Percentiles rank a stretch among this genome's conserved stretches.
Evolutionary conservation across 2,113 vertebrate species (phyloP).

Genomic region (Circaetus cinerascens): DNA sequence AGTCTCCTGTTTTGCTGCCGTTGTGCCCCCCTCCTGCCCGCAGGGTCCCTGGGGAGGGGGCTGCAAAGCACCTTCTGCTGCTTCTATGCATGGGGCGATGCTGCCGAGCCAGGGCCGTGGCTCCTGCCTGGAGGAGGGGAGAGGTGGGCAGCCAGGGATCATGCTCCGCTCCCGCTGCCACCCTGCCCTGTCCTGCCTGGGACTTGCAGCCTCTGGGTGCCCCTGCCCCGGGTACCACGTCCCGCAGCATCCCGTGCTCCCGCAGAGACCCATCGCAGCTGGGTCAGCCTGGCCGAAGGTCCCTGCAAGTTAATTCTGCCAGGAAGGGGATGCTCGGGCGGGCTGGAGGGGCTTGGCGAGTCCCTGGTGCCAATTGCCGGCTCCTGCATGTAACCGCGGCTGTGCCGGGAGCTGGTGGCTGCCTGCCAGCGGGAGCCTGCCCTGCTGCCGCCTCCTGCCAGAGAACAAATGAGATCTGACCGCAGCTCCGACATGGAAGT

Average conservation of each 20-base stretch:
- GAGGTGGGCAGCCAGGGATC: not conserved
- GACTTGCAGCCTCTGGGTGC: not conserved
- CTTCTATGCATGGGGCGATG: not conserved
- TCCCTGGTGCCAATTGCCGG: accelerated
- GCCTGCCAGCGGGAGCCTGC: not conserved
- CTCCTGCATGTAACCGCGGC: accelerated
- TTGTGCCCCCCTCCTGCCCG: not conserved
- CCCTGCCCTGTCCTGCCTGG: not conserved
- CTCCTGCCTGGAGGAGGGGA: not conserved
- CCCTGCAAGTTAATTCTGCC: accelerated
- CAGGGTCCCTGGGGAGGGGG: not conserved
- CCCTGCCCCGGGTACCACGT: accelerated
- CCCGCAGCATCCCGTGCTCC: not conserved
- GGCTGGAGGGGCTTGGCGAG: accelerated
- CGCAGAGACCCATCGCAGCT: accelerated
- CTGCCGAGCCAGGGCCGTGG: not conserved
- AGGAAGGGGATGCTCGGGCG: not conserved
- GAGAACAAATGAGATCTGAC: not conserved
- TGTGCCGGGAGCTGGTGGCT: not conserved
- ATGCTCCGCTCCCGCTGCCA: not conserved
- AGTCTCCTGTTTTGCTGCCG: not conserved
- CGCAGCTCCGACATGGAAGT: not conserved
- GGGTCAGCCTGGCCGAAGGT: not conserved
- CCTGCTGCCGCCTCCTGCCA: not conserved
- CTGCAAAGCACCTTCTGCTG: not conserved